These are phyloP conservation scores for Rutpela maculata DNA, from an alignment of 2,888 invertebrate genomes.

Conservation along the genomic window DNA sequence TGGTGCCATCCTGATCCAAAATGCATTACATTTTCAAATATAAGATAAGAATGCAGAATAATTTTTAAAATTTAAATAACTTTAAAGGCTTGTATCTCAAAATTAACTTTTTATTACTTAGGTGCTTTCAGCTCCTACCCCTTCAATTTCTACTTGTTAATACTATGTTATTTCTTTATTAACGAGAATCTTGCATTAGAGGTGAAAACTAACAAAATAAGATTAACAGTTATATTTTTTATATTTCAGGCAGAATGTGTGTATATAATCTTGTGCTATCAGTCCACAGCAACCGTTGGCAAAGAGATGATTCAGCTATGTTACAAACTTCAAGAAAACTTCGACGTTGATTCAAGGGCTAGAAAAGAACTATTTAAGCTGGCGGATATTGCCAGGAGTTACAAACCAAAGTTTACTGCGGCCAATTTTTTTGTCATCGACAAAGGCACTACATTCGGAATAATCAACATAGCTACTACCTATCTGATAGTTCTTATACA, in stretches of 20 bases:
- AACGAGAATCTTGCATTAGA: no score
- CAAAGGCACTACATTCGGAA: constrained; percentile 28
- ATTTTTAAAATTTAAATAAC: no score
- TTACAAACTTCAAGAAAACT: constrained; percentile 35
- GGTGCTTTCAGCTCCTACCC: no score
- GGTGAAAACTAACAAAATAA: no score
- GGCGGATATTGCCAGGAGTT: constrained; percentile 23
- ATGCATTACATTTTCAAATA: no score
- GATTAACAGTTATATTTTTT: neutral
- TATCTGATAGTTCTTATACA: constrained; percentile 40
- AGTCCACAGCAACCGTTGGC: neutral
- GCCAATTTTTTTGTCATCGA: constrained; percentile 42
- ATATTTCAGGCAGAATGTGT: constrained; percentile 4
- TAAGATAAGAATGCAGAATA: no score
- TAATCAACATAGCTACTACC: constrained; percentile 37
- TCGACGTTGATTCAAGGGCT: neutral
- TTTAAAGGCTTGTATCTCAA: no score
- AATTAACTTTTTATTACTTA: no score
- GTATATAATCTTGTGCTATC: constrained; percentile 10
- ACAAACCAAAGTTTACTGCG: constrained; percentile 37
- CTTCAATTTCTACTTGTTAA: no score
- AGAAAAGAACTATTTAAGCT: constrained; percentile 36
- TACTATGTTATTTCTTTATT: no score
- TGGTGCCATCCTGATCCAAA: no score
- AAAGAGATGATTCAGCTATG: constrained; percentile 16